phyloP scores from a whole-genome alignment of 2,113 vertebrate genomes.

The Labrus mixtus region DNA sequence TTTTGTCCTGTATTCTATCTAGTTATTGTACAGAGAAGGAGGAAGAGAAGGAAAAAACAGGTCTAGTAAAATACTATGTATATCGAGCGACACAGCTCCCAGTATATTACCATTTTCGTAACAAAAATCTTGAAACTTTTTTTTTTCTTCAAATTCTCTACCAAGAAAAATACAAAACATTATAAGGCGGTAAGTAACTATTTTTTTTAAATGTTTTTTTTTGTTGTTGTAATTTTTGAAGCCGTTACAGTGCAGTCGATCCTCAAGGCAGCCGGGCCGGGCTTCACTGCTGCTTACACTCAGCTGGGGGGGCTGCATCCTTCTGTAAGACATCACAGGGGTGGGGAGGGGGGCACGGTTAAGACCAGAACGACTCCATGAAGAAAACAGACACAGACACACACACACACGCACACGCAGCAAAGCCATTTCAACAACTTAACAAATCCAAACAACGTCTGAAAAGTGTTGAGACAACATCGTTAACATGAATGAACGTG shows the following conservation, averaged over 20 bases:
- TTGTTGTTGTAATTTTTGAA: constrained; percentile 83
- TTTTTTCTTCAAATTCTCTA: constrained; percentile 88
- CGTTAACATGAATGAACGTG: neutral
- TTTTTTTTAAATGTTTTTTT: constrained; percentile 78
- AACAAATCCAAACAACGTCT: neutral
- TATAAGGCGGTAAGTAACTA: constrained; percentile 99
- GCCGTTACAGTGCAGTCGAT: constrained; percentile 97
- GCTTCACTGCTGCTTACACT: constrained; percentile 99
- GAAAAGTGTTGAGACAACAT: neutral
- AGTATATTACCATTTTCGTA: constrained; percentile 88
- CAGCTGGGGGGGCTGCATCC: constrained; percentile 94
- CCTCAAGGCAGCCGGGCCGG: constrained; percentile 90
- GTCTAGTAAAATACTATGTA: constrained; percentile 93
- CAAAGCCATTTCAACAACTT: constrained; percentile 28
- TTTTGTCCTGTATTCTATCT: constrained; percentile 85
- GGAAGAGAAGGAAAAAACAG: constrained; percentile 77
- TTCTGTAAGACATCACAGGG: constrained; percentile 88
- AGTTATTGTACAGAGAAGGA: constrained; percentile 83
- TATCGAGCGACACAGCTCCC: constrained; percentile 88
- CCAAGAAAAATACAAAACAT: constrained; percentile 99
- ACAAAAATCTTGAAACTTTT: constrained; percentile 90
- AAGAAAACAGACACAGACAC: neutral
- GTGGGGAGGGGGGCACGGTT: constrained; percentile 44
- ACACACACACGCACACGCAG: neutral
- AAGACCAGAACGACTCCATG: neutral